Evolutionary conservation across 2,797 vertebrate genomes (phyloP), one percentile per base, ranked within the genome.

Genomic region (Halcyon smyrnensis): DNA sequence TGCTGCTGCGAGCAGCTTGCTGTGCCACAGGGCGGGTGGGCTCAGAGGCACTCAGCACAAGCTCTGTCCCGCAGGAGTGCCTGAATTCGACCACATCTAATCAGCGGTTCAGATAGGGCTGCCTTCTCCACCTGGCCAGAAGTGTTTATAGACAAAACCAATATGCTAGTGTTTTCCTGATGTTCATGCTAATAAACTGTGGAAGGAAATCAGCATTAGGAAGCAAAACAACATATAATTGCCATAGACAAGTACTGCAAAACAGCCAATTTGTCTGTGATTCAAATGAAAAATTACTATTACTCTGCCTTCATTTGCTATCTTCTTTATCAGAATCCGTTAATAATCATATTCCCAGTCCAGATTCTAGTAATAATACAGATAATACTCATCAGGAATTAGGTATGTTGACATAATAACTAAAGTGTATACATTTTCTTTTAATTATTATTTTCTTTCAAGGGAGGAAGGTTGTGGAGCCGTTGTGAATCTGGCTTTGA

Each of bases 271-370:
- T 97, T 97, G 80, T 68, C 77, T 69, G 83, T 12, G 86, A 87
- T 91, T 94, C 95, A 94, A 96, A 97, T 78, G 91, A 95, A 90
- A 97, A 97, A 97, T 97, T 95, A 94, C 68, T 91, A 97, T 97
- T 95, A 64, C 95, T 87, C 37, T 59, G 91, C 87, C 71, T 92
- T 94, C 80, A 69, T 94, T 97, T 94, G 45, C 77, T 63, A 36
- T 76, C 19, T 75, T 51, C 83, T 74, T 36, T 90, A 91, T 79
- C 94, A 95, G 70, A 77, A 84, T 46, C 51, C 74, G 56, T 90
- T 82, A 95, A 95, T 94, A 96, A 86, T 80, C 86, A 84, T 89
- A 90, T 84, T 91, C 63, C 74, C 73, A 70, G 85, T 21, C 74
- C 90, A 95, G 79, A 80, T 68, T 64, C 39, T 34, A 69, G 95